A percentile compares a stretch with the other conserved stretches of the same genome.
phyloP scores from a whole-genome alignment of 2,888 invertebrate genomes.

The Agrotis exclamationis region DNA sequence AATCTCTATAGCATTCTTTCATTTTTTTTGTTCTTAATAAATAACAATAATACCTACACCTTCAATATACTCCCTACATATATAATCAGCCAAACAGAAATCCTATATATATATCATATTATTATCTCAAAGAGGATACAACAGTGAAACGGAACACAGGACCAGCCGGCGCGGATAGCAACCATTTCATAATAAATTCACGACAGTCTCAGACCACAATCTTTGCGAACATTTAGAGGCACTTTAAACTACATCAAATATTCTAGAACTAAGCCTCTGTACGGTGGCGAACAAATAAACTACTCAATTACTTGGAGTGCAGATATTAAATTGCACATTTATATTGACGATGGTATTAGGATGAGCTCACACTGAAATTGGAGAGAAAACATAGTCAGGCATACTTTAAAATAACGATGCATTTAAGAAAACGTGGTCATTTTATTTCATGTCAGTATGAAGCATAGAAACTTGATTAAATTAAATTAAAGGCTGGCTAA shows the following conservation, averaged over 20 bases:
- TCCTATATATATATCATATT: conserved; percentile 30
- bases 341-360: conserved; percentile 13
- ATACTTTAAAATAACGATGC: neutral
- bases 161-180: conserved; percentile 49
- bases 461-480: conserved; percentile 16
- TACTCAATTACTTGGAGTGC: conserved; percentile 44
- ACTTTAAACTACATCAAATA: conserved; percentile 74
- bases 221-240: conserved; percentile 73
- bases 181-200: conserved; percentile 73
- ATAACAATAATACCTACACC: no score
- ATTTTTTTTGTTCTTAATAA: no score
- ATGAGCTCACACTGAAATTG: neutral
- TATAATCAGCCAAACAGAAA: conserved; percentile 8
- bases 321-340: conserved; percentile 49
- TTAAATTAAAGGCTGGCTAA: conserved; percentile 9
- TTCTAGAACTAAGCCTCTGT: conserved; percentile 65
- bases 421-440: neutral
- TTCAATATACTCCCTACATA: no score
- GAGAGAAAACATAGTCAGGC: no score
- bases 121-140: conserved; percentile 38
- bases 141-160: conserved; percentile 33
- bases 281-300: conserved; percentile 59
- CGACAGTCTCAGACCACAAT: conserved; percentile 70
- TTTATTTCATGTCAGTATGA: conserved; percentile 2
- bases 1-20: no score